Evolutionary conservation across 2,888 invertebrate genomes (phyloP), one percentile per base, ranked within the genome.

Genomic region (Octodonta nipae): DNA sequence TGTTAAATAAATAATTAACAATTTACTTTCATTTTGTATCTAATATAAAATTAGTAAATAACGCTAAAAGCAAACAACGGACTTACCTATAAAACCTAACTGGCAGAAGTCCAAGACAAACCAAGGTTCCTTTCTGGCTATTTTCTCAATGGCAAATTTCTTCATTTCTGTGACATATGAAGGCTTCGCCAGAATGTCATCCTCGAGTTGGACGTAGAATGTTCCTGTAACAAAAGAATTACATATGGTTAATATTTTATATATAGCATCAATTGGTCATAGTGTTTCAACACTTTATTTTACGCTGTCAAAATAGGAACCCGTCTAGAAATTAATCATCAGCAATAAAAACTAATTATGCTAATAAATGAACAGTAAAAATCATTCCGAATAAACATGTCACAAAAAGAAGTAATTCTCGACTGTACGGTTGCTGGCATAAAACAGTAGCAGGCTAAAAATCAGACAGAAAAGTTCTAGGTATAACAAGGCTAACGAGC

Each of bases 161-260:
- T 84, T 82, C 80, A 88, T 86, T 34, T 82, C 82, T 32, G 75
- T 75, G 48, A 89, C 73, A 53, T 83, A 93, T 37, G 82, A 75
- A 1, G 76, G 73, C 54, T 86, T 88, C 0, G 91, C 84, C 16
- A 92, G 65, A 31, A 95, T 85, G 54, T 95, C 93, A 55, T 95
- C 93, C 61, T 95, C 93, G 5, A 95, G 65, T 70, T 93, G 85
- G 11, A 92, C 73, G 56, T 92, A 95, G 60, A 84, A 92, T 0
- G 78, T 79, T 27, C 82, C 91, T 54, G 36, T 2, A 44, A 46
- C 13, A 27, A 27, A 5, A 27, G 5, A 10, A 13, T 13, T 27
- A 25, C 10, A 25, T 25, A 10, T 25, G 8, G 5, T 6, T 8
- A n/a, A n/a, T n/a, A n/a, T n/a, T n/a, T 7, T 15, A 28, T 15